Base-by-base conservation (phyloP, 2,113 vertebrate species). In the Poeciliopsis retropinna region DNA sequence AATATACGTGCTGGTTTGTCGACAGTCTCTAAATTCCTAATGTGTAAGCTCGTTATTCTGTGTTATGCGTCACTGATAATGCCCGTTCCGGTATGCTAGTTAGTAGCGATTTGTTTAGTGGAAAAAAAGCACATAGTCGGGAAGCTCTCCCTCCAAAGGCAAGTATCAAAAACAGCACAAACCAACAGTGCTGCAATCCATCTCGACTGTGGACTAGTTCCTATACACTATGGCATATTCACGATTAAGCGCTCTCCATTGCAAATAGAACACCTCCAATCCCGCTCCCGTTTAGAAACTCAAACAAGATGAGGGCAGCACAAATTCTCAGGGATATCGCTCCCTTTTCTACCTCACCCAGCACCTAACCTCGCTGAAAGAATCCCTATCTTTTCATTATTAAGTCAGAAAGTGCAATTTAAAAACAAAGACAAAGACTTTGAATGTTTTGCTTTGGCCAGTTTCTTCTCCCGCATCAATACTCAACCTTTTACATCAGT, bases 371-470 rank as follows among this genome's bases (percentile, higher is more conserved):
- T 78, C 84, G 82, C 77, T 77, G 57, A 87, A 79, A 85, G 37
- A 87, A 82, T 83, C 83, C 78, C 64, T 82, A 75, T 41, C 67
- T 72, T 74, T 64, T 77, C 81, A 87, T 77, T 79, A 85, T 61
- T 75, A 87, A 87, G 89, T 92, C 80, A 84, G 92, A 95, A 95
- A 95, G 94, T 95, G 94, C 94, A 95, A 92, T 32, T 94, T 94
- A 54, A 91, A 92, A 93, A 94, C 79, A 91, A 93, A 92, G 80
- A 90, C 88, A 91, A 85, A 87, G 85, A 92, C 82, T 91, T 71
- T 83, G 76, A 88, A 92, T 87, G 89, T 88, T 93, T 92, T 86
- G 87, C 94, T 95, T 95, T 95, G 94, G 94, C 93, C 94, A 92
- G 92, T 94, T 95, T 94, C 88, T 73, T 91, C 93, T 84, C 83